Evolutionary conservation across 1,140 invertebrate species (phyloP).

Genomic region (Aphidius ervi): DNA sequence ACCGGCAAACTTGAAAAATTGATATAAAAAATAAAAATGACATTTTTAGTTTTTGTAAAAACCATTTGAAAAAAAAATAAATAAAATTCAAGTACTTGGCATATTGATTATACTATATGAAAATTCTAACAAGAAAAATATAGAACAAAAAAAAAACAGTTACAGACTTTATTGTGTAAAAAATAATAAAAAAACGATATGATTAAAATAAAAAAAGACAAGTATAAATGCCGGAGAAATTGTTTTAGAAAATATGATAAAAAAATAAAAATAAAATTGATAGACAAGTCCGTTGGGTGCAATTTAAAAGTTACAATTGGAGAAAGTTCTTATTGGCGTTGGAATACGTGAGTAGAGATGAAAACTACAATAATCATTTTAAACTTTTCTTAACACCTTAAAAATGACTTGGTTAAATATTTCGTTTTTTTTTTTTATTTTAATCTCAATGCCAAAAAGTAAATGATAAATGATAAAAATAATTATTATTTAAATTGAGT

Average conservation of each 20-base stretch:
- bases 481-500: too few species aligned
- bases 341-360: conserved; percentile 27
- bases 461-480: too few species aligned
- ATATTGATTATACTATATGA: conserved; percentile 13
- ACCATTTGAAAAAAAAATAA: too few species aligned
- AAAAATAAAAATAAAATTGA: conserved; percentile 8
- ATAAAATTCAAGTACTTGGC: background rate
- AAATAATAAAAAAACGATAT: conserved; percentile 5
- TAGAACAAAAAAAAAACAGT: background rate
- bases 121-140: background rate
- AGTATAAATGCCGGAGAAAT: background rate
- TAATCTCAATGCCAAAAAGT: background rate
- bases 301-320: conserved; percentile 30
- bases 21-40: background rate
- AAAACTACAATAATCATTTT: conserved; percentile 20
- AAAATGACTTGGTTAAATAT: background rate
- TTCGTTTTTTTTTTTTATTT: background rate
- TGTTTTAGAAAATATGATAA: conserved; percentile 3
- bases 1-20: too few species aligned
- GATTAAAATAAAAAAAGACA: background rate
- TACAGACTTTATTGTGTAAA: background rate
- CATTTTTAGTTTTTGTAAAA: too few species aligned
- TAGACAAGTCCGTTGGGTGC: conserved; percentile 17
- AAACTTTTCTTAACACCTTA: conserved; percentile 13
- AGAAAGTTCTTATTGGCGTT: conserved; percentile 28